Evolutionary conservation across 2,113 vertebrate genomes (phyloP), one percentile per base, ranked within the genome.

Genomic region (Lycaon pictus): DNA sequence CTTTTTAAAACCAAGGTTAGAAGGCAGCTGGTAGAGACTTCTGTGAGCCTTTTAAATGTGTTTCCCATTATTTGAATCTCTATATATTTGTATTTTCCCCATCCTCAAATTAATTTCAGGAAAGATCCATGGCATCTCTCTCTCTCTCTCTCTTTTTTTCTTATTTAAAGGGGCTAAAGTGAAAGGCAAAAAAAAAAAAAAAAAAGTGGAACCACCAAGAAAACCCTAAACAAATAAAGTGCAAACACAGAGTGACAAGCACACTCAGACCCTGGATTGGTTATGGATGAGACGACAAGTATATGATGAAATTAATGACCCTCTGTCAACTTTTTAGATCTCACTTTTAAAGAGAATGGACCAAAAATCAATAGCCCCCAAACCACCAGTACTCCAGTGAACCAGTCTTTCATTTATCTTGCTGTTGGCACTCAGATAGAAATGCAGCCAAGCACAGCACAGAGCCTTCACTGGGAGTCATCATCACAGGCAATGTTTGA

Each of bases 221-320:
- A 98, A 99, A 99, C 98, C 98, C 98, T 98, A 99, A 99, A 99
- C 99, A 99, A 99, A 99, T 99, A 99, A 99, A 99, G 98, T 98
- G 98, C 99, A 99, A 99, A 99, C 98, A 98, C 98, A 98, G 99
- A 99, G 98, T 99, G 99, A 99, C 99, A 99, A 98, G 98, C 98
- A 98, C 98, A 98, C 98, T 99, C 98, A 98, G 98, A 93, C 98
- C 98, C 97, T 98, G 99, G 99, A 99, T 99, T 99, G 98, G 99
- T 99, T 99, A 99, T 99, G 98, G 99, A 99, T 98, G 99, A 99
- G 99, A 99, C 98, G 98, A 99, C 98, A 98, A 99, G 98, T 98
- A 98, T 99, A 99, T 99, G 99, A 99, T 99, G 99, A 99, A 99
- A 99, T 99, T 99, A 99, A 99, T 99, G 98, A 99, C 98, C 99